phyloP scores from a whole-genome alignment of 2,113 vertebrate species.

The Myotis lucifugus region DNA sequence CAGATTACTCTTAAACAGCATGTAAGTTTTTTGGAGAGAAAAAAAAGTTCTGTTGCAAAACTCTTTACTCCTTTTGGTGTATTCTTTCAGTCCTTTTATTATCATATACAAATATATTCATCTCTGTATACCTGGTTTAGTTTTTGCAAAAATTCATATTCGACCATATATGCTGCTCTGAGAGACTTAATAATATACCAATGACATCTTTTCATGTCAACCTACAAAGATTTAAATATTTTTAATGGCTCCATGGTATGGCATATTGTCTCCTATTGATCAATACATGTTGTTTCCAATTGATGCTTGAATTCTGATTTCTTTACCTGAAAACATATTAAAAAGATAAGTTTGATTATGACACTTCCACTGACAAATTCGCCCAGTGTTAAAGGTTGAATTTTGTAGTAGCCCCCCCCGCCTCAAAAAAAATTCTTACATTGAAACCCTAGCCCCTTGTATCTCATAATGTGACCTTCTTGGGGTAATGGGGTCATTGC shows the following conservation, averaged over 20 bases:
- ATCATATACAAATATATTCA: not conserved
- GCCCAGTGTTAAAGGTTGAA: not conserved
- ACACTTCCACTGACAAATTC: not conserved
- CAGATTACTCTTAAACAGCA: not conserved
- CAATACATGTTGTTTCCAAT: not conserved
- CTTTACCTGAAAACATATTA: conserved; percentile 30
- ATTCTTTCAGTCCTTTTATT: not conserved
- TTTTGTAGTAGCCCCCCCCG: rapidly evolving
- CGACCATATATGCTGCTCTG: not conserved
- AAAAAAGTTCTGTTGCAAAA: not conserved
- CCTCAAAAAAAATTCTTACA: not conserved
- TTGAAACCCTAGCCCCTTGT: not conserved
- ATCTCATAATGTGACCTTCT: not conserved
- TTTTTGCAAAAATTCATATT: conserved; percentile 11
- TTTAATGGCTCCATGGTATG: not conserved
- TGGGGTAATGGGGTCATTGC: not conserved
- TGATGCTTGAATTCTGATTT: conserved; percentile 45
- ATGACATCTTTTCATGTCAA: not conserved
- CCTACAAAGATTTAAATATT: not conserved
- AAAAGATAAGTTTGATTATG: not conserved
- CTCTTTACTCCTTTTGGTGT: not conserved
- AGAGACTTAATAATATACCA: not conserved
- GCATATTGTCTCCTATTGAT: not conserved
- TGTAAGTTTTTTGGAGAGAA: not conserved
- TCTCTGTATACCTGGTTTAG: conserved; percentile 26